Base-by-base conservation (phyloP, 2,888 invertebrate genomes). In the Papilio gigon region DNA sequence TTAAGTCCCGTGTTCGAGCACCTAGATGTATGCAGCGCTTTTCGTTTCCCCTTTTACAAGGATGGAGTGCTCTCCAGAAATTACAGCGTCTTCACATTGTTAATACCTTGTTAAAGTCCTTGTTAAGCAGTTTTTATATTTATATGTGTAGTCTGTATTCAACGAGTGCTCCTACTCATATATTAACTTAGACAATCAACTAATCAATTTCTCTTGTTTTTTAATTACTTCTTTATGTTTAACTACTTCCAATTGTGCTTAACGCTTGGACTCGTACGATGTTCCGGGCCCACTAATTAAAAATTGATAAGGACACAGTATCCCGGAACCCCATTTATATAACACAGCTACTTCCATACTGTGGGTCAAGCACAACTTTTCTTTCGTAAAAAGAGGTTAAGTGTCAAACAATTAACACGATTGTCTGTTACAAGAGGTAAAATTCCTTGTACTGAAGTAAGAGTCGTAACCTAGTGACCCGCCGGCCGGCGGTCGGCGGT, bases 391-490 rank as follows among this genome's bases (percentile, higher is more conserved):
- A 27, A 27, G 27, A 27, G 53, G 53, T 53, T 25, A 56, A 56
- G 11, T n/a, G 30, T 17, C n/a, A 17, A 30, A 56, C 17, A 56
- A 56, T 56, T 56, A 30, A 56, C 53, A 56, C 30, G 30, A 17
- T 56, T 56, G 25, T 66, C 33, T 5, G 25, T 65, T 27, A 60
- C 27, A 61, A 67, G 53, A 67, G 61, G 53, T 61, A 30, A 42
- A 50, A 59, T 40, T 68, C 30, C 64, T 64, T 60, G 12, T 25
- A 44, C 47, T 30, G 50, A 44, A 35, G 47, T 64, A 30, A 64
- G 47, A 58, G 27, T 63, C 47, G 35, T 68, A 64, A 68, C 68
- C 68, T 59, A 70, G 37, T 70, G 61, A 66, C 66, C 61, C 44
- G 47, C 4, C n/a, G n/a, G 20, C 37, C 1, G 14, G 12, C 44